Conservation (phyloP, 30 jellyfish, hydroid and myxozoan species). For the Aurelia aurita region DNA sequence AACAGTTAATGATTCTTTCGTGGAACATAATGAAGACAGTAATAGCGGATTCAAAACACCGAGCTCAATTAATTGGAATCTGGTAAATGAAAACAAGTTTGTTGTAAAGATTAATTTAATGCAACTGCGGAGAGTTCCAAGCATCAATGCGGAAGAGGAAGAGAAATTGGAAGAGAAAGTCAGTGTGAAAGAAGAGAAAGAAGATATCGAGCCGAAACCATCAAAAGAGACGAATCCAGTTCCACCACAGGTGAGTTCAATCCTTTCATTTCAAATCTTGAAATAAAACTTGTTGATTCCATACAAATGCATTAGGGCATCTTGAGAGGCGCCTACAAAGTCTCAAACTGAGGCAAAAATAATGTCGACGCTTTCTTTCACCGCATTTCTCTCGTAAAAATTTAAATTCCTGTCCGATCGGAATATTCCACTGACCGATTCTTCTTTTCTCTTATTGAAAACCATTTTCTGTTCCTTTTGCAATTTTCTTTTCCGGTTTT, state of each 20-base stretch:
- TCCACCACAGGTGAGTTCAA: slow-evolving; percentile 27
- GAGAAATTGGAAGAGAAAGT: background rate
- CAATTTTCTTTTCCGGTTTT: too few species aligned
- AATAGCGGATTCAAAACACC: slow-evolving; percentile 29
- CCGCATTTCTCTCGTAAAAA: too few species aligned
- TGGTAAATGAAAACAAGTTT: background rate
- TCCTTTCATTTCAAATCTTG: background rate
- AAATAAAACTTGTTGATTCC: too few species aligned
- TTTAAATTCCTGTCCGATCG: too few species aligned
- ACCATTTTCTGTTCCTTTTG: too few species aligned
- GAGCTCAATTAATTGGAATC: background rate
- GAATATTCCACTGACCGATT: too few species aligned
- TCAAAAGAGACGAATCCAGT: slow-evolving; percentile 2
- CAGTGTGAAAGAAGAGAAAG: slow-evolving; percentile 16
- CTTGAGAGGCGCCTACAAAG: too few species aligned
- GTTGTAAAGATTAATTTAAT: slow-evolving; percentile 41
- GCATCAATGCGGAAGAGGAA: slow-evolving; percentile 6
- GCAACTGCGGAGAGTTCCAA: slow-evolving; percentile 34
- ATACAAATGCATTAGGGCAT: too few species aligned
- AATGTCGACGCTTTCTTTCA: too few species aligned
- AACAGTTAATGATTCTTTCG: background rate
- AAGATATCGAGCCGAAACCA: slow-evolving; percentile 4
- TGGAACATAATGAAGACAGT: slow-evolving; percentile 22
- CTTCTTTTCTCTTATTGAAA: too few species aligned
- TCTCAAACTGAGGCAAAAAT: too few species aligned